These are phyloP conservation scores for Morelia viridis DNA, from an alignment of 2,797 vertebrate species.

Conservation along the genomic window DNA sequence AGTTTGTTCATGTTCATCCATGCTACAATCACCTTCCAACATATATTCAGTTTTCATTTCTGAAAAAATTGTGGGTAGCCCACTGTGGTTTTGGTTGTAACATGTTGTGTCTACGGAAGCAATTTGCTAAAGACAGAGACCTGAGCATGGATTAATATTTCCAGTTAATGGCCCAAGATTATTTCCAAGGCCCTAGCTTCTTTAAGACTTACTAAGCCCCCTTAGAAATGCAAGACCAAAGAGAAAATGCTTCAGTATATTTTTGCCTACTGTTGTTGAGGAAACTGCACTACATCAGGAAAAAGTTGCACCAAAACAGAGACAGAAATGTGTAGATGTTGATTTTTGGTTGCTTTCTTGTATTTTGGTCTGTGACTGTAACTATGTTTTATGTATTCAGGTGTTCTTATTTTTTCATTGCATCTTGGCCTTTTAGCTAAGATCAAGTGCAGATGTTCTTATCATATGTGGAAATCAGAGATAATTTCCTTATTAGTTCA, in stretches of 20 bases:
- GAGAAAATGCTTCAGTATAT: neutral
- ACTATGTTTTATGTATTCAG: neutral
- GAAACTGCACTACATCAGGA: neutral
- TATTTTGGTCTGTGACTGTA: neutral
- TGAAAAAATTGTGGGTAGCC: no score
- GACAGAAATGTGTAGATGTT: neutral
- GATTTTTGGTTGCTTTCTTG: neutral
- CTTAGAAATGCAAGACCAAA: neutral
- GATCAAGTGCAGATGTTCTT: neutral
- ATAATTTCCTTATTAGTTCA: neutral
- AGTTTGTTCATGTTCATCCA: no score
- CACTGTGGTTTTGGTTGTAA: no score
- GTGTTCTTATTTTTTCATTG: neutral
- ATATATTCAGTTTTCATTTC: no score
- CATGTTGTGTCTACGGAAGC: no score
- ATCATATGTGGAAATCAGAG: neutral
- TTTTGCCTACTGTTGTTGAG: neutral
- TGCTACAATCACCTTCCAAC: no score
- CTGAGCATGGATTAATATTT: no score
- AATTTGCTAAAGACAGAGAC: no score
- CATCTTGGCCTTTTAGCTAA: neutral
- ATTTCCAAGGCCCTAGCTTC: no score
- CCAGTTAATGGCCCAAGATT: no score
- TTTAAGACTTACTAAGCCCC: no score
- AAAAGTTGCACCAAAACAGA: neutral